Evolutionary conservation across 2,797 vertebrate genomes (phyloP).

Genomic region (Cyclopterus lumpus): DNA sequence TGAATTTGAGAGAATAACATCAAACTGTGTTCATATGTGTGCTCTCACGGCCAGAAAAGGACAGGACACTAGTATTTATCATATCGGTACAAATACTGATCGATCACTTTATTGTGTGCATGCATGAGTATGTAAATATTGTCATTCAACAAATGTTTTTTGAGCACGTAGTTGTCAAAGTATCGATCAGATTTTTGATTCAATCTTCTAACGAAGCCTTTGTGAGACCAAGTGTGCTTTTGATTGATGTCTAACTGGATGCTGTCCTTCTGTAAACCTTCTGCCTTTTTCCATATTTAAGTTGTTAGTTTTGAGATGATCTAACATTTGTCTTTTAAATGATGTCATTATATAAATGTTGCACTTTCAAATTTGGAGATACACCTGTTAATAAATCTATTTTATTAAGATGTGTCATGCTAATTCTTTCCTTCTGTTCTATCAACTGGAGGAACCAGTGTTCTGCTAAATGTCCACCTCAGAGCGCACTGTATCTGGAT

Average conservation of each 20-base stretch:
- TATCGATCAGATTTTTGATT: constrained; percentile 37
- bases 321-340: constrained; percentile 36
- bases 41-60: neutral
- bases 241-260: constrained; percentile 21
- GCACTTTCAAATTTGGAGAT: constrained; percentile 54
- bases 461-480: too few relatives aligned
- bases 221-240: constrained; percentile 25
- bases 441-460: neutral
- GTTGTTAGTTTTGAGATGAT: constrained; percentile 30
- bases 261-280: constrained; percentile 27
- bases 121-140: constrained; percentile 28
- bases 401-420: constrained; percentile 51
- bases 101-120: neutral
- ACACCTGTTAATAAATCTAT: constrained; percentile 65
- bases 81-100: constrained; percentile 6
- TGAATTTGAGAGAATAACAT: neutral
- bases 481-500: too few relatives aligned
- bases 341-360: constrained; percentile 37
- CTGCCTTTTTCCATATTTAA: constrained; percentile 40
- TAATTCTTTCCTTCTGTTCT: neutral
- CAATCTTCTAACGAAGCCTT: constrained; percentile 21
- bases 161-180: constrained; percentile 54
- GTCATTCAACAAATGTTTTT: constrained; percentile 47
- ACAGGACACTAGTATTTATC: too few relatives aligned
- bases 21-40: neutral